phyloP scores from a whole-genome alignment of 2,797 vertebrate genomes.

The Molossus alvarezi region DNA sequence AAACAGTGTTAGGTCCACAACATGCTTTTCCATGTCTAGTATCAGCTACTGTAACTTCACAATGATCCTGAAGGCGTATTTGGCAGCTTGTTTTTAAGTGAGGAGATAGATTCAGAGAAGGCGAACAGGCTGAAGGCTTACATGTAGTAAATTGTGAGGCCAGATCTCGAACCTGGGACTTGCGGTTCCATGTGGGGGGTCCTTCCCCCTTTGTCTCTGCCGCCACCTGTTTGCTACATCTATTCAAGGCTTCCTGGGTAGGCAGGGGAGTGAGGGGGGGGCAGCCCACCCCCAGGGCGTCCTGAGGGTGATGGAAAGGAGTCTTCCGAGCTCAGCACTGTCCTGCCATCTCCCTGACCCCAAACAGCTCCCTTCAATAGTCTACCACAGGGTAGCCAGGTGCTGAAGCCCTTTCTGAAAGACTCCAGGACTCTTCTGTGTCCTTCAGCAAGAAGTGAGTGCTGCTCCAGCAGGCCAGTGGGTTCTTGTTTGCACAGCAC shows the following conservation, averaged over 20 bases:
- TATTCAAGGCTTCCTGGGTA: neutral
- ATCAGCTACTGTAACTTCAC: neutral
- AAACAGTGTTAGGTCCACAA: neutral
- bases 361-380: neutral
- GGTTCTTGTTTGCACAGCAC: neutral
- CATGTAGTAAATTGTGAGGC: neutral
- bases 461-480: neutral
- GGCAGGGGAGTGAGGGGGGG: too few species aligned
- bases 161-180: neutral
- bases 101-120: conserved; percentile 26
- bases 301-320: neutral
- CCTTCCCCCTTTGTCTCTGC: neutral
- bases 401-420: neutral
- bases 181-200: neutral
- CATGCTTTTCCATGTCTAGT: neutral
- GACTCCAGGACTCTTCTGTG: neutral
- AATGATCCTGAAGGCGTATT: neutral
- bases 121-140: neutral
- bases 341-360: neutral
- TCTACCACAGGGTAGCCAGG: neutral
- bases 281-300: neutral
- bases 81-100: neutral
- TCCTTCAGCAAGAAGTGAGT: neutral
- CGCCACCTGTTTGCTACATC: neutral
- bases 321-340: neutral